Percentiles rank a stretch among this genome's conserved stretches.
Evolutionary conservation across 2,797 vertebrate species (phyloP).

Genomic region (Crenuchus spilurus): DNA sequence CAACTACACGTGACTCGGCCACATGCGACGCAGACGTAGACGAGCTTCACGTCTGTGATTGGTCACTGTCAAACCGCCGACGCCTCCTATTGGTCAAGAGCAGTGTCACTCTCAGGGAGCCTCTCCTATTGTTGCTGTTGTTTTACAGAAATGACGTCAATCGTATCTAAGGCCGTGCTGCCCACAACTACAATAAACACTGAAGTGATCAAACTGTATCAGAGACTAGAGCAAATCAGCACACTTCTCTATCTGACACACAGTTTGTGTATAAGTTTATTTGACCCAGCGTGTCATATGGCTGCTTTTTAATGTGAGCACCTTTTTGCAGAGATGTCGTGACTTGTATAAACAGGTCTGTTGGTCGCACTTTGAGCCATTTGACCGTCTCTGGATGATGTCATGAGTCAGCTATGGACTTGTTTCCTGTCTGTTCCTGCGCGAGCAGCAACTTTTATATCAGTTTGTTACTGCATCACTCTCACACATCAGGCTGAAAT

Average conservation of each 20-base stretch:
- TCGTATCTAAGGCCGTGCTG: constrained; percentile 65
- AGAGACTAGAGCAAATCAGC: not conserved
- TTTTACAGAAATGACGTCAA: constrained; percentile 75
- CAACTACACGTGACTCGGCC: constrained; percentile 70
- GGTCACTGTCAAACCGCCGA: constrained; percentile 62
- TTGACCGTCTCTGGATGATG: constrained; percentile 38
- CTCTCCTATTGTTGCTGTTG: constrained; percentile 68
- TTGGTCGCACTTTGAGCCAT: constrained; percentile 27
- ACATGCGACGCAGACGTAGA: constrained; percentile 37
- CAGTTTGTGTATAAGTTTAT: not conserved
- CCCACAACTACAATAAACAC: constrained; percentile 40
- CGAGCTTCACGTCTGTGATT: constrained; percentile 63
- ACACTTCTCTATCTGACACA: not conserved
- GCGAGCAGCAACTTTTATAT: not conserved
- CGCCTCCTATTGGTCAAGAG: constrained; percentile 61
- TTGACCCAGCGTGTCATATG: not conserved
- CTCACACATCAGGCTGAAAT: not conserved
- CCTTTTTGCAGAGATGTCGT: not conserved
- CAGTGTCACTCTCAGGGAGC: constrained; percentile 55
- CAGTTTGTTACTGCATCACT: no score
- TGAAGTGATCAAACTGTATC: not conserved
- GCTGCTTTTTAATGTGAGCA: not conserved
- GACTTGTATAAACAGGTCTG: constrained; percentile 2
- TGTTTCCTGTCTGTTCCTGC: constrained; percentile 34
- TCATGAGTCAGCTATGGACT: constrained; percentile 38